Evolutionary conservation across 2,888 invertebrate species (phyloP).

Genomic region (Zygothrica quintamaculata): DNA sequence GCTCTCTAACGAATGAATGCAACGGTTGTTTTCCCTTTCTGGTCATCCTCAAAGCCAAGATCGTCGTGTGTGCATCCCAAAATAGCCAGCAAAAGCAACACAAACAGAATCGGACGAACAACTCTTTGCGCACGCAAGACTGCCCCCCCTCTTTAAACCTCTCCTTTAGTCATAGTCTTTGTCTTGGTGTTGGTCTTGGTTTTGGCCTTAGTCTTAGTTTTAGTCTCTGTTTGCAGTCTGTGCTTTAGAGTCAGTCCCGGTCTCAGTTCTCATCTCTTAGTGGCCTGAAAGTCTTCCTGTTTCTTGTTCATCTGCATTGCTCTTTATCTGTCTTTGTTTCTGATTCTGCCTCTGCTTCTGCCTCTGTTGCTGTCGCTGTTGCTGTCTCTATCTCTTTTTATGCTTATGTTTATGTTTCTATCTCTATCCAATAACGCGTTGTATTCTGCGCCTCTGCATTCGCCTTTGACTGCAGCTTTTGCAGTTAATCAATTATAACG

Average conservation of each 20-base stretch:
- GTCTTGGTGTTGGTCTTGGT: slow-evolving; percentile 13
- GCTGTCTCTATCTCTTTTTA: not conserved
- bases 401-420: slow-evolving; percentile 15
- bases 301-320: slow-evolving; percentile 75
- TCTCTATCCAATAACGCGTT: slow-evolving; percentile 5
- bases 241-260: slow-evolving; percentile 14
- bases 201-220: slow-evolving; percentile 19
- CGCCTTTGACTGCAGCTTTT: slow-evolving; percentile 39
- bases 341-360: not conserved
- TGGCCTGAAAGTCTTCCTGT: slow-evolving; percentile 69
- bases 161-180: slow-evolving; percentile 1
- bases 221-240: slow-evolving; percentile 20
- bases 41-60: slow-evolving; percentile 57
- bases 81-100: slow-evolving; percentile 57
- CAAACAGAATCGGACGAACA: slow-evolving; percentile 16
- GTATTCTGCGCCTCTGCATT: slow-evolving; percentile 15
- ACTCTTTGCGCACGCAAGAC: slow-evolving; percentile 68
- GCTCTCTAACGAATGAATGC: slow-evolving; percentile 57
- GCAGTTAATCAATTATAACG: slow-evolving; percentile 84
- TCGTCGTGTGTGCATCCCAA: slow-evolving; percentile 64
- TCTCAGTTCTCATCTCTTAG: slow-evolving; percentile 20
- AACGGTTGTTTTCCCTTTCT: slow-evolving; percentile 84
- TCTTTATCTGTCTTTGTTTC: slow-evolving; percentile 25
- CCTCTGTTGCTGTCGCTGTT: slow-evolving; percentile 4
- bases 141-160: slow-evolving; percentile 50